phyloP scores from a whole-genome alignment of 2,888 invertebrate genomes.

The Tachina lurida region DNA sequence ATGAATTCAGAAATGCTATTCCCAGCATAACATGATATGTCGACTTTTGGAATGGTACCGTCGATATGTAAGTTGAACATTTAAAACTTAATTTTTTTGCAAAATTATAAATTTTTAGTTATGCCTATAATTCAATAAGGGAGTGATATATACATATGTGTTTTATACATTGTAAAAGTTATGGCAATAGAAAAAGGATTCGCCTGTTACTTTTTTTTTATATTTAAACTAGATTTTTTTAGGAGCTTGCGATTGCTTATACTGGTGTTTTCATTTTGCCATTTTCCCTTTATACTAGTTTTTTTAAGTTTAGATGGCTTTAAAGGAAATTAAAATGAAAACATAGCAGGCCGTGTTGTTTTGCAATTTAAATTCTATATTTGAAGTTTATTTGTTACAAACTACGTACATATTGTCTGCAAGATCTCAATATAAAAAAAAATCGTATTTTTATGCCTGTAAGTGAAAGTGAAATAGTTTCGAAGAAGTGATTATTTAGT shows the following conservation, averaged over 20 bases:
- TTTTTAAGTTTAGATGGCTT: slow-evolving; percentile 27
- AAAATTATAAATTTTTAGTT: no score
- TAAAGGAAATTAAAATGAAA: slow-evolving; percentile 56
- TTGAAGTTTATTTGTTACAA: neutral
- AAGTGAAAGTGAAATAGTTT: neutral
- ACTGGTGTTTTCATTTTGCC: slow-evolving; percentile 13
- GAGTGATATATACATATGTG: no score
- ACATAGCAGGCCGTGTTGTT: slow-evolving; percentile 51
- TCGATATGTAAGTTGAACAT: no score
- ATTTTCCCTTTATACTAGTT: slow-evolving; percentile 6
- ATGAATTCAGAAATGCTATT: no score
- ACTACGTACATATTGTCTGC: neutral
- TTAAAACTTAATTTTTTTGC: no score
- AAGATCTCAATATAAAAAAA: no score
- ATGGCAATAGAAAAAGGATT: neutral
- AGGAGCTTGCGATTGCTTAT: slow-evolving; percentile 1
- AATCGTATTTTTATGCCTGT: neutral
- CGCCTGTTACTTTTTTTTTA: neutral
- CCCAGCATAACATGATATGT: no score
- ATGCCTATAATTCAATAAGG: no score
- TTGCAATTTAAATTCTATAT: neutral
- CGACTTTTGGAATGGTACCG: no score
- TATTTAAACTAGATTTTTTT: slow-evolving; percentile 26
- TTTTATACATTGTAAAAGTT: neutral
- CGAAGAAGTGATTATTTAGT: no score